Percentiles rank a stretch among this genome's conserved stretches.
These are phyloP conservation scores for Pyralis farinalis DNA, from an alignment of 2,888 invertebrate genomes.

Conservation along the genomic window DNA sequence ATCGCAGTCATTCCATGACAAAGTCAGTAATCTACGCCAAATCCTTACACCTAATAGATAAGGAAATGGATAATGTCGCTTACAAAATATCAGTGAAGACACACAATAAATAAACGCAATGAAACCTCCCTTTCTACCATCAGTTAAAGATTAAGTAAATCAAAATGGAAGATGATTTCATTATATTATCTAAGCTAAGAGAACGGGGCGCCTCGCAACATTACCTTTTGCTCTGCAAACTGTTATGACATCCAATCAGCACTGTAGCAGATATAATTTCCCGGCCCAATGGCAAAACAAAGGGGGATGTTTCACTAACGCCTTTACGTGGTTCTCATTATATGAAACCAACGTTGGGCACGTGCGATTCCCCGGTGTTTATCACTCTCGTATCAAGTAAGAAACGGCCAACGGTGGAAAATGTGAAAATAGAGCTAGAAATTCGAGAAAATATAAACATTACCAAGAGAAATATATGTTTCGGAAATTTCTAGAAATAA, in stretches of 20 bases:
- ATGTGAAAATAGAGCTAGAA: too few species aligned
- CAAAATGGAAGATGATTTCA: neutral
- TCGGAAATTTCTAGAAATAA: too few species aligned
- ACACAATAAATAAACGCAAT: too few species aligned
- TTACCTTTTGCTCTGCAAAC: neutral
- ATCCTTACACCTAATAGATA: too few species aligned
- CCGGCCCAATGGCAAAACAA: neutral
- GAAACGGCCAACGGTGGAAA: too few species aligned
- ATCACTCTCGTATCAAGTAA: neutral
- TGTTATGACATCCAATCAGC: constrained; percentile 1
- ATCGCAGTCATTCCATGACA: too few species aligned
- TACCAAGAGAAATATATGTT: too few species aligned
- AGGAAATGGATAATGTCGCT: too few species aligned
- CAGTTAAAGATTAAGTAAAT: neutral
- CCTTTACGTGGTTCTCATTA: neutral
- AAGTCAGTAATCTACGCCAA: too few species aligned
- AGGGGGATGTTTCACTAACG: neutral
- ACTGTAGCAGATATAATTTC: neutral
- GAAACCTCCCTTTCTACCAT: too few species aligned
- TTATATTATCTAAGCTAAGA: neutral
- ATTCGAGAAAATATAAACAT: too few species aligned
- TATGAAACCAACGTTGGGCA: neutral
- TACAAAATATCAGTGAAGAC: too few species aligned
- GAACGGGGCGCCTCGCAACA: neutral
- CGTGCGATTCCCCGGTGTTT: neutral